A percentile compares a stretch with the other conserved stretches of the same genome.
These are phyloP conservation scores for Caenorhabditis tropicalis DNA, from an alignment of 1,140 invertebrate genomes.

Conservation along the genomic window DNA sequence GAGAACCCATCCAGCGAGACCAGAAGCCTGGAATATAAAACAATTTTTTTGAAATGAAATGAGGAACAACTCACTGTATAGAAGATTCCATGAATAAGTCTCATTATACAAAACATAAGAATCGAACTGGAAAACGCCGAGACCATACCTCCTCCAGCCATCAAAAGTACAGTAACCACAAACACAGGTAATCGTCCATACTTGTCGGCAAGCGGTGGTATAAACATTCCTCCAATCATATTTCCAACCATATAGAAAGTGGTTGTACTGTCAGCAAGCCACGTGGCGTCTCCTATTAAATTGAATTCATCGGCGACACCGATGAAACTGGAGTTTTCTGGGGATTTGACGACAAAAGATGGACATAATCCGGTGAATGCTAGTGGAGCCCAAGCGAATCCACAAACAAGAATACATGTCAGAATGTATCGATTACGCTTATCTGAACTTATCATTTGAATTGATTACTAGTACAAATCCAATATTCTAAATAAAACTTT, in stretches of 20 bases:
- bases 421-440: background rate
- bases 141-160: constrained; percentile 37
- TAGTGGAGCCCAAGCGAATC: background rate
- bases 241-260: constrained; percentile 59
- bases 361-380: constrained; percentile 27
- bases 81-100: constrained; percentile 53
- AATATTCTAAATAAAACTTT: background rate
- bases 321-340: constrained; percentile 9
- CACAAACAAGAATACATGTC: constrained; percentile 10
- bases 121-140: constrained; percentile 51
- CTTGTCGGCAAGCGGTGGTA: constrained; percentile 52
- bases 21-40: constrained; percentile 59
- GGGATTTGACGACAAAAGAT: background rate
- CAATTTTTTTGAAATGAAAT: background rate
- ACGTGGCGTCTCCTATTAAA: constrained; percentile 1
- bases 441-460: background rate
- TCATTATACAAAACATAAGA: constrained; percentile 46
- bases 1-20: constrained; percentile 62
- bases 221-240: constrained; percentile 53
- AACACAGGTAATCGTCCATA: constrained; percentile 54
- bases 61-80: constrained; percentile 50
- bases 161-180: constrained; percentile 41
- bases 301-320: background rate
- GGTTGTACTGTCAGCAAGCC: constrained; percentile 52
- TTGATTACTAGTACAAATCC: too few species aligned